Evolutionary conservation across 2,888 invertebrate genomes (phyloP).

Genomic region (Lissocephala sabroskyi): DNA sequence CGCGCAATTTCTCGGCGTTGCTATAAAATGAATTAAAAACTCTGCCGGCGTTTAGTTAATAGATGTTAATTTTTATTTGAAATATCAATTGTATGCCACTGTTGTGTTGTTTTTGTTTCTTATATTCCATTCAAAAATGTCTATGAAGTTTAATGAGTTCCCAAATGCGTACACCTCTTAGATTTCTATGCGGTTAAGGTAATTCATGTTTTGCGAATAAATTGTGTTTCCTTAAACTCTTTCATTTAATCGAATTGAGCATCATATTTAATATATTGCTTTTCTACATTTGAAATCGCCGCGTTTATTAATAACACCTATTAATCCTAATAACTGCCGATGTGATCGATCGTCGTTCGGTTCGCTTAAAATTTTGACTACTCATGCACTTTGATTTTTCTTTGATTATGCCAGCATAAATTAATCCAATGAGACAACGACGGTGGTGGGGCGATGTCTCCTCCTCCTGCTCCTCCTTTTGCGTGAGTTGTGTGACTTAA

Average conservation of each 20-base stretch:
- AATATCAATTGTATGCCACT: conserved; percentile 43
- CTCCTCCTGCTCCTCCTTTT: no score
- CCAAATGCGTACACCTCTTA: no score
- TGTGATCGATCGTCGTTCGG: conserved; percentile 3
- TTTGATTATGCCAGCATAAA: conserved; percentile 2
- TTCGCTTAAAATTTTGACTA: conserved; percentile 21
- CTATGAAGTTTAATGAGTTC: conserved; percentile 7
- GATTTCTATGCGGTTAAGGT: no score
- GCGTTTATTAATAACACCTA: no score
- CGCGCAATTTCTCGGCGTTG: no score
- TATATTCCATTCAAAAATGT: conserved; percentile 16
- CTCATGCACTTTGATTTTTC: conserved; percentile 16
- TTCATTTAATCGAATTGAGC: conserved; percentile 16
- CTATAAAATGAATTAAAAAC: no score
- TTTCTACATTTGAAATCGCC: not conserved
- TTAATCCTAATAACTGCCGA: not conserved
- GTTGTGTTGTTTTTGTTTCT: conserved; percentile 1
- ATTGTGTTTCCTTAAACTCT: not conserved
- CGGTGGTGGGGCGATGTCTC: no score
- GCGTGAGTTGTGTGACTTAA: no score
- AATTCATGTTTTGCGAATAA: no score
- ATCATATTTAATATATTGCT: conserved; percentile 17
- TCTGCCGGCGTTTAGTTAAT: conserved; percentile 27
- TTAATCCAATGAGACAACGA: no score
- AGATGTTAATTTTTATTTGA: conserved; percentile 55